Base-by-base conservation (phyloP, 1,140 invertebrate species). In the Drosophila micromelanica region DNA sequence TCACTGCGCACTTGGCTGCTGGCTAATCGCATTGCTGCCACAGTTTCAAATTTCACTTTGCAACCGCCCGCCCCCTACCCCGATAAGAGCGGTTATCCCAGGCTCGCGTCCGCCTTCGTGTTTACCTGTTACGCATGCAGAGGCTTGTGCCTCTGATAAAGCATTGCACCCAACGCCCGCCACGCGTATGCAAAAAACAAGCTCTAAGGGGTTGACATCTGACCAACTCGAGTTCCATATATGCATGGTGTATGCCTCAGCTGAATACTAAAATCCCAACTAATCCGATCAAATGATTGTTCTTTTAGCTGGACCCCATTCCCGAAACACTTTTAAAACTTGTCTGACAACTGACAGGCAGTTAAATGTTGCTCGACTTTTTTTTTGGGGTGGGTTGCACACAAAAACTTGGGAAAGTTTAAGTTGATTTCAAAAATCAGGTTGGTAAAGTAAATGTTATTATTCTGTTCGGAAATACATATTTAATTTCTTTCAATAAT, bases 281-380 rank as follows among this genome's bases (percentile, higher is more conserved):
- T 90, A 90, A 90, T 90, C 87, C 77, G 80, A 87, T 90, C 77
- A 90, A 85, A 78, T 85, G 89, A 87, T 90, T 90, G 89, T 57
- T 75, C 89, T 70, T 78, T 81, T 81, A 52, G 43, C 62, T 65
- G 57, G 32, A 32, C 55, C 45, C 13, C 35, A 17, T 15, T 30
- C 35, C 4, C 4, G 59, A 57, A 52, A 80, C 65, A 76, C 64
- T 54, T 67, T 81, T 37, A 8, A 62, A 56, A 61, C 52, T 48
- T 46, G 15, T 12, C 48, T 68, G 63, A 73, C 70, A 68, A 64
- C 51, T 71, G 70, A 32, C 60, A 56, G 67, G 15, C 60, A 63
- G 49, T 55, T 63, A 37, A 51, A 57, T 68, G 45, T 57, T 6
- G 43, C 48, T 56, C 30, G 12, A 5, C 27, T 27, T 27, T 35